These are phyloP conservation scores for Dione juno DNA, from an alignment of 2,888 invertebrate genomes.

Conservation along the genomic window DNA sequence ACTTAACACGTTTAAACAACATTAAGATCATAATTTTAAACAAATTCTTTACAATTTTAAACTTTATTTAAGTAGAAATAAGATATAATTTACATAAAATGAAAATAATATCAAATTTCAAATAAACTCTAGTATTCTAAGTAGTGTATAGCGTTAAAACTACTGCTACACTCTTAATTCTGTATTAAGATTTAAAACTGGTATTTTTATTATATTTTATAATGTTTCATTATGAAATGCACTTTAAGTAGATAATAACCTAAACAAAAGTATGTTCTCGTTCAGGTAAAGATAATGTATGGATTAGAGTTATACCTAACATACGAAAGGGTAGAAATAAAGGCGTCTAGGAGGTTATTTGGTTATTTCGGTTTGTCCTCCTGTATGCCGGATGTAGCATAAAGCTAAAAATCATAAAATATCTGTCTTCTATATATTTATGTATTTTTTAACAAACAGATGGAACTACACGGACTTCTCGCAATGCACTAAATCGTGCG, in stretches of 20 bases:
- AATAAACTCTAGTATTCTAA: conserved; percentile 38
- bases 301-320: no score
- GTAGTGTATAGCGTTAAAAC: conserved; percentile 38
- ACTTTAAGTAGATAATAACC: neutral
- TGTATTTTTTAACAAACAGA: conserved; percentile 58
- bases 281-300: no score
- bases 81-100: conserved; percentile 7
- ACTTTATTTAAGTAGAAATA: neutral
- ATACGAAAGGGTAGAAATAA: no score
- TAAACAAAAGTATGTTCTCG: no score
- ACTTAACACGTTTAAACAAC: conserved; percentile 46
- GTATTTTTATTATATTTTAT: neutral
- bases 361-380: no score
- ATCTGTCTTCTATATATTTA: neutral
- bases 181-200: neutral
- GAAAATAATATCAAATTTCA: conserved; percentile 38
- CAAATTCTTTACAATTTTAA: neutral
- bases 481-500: conserved; percentile 95
- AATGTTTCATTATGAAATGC: neutral
- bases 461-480: conserved; percentile 96
- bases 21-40: conserved; percentile 11
- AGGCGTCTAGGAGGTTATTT: no score
- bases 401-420: no score
- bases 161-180: conserved; percentile 34
- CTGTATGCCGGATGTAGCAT: no score